phyloP scores from a whole-genome alignment of 2,113 vertebrate species.

The Percopsis transmontana region DNA sequence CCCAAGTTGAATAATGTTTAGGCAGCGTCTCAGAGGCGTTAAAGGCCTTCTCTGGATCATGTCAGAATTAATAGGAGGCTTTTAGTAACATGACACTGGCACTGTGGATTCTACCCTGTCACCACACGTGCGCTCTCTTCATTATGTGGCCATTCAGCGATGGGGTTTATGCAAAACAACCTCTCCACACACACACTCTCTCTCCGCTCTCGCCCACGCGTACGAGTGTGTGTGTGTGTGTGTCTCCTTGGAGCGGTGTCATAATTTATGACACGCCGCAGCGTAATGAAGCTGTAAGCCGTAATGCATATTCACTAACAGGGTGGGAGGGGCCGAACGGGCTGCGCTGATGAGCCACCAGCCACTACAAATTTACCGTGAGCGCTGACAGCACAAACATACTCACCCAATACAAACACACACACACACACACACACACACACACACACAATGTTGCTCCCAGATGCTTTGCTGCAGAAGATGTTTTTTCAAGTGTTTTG shows the following conservation, averaged over 20 bases:
- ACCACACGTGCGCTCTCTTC: slow-evolving; percentile 57
- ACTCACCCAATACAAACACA: slow-evolving; percentile 2
- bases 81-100: slow-evolving; percentile 50
- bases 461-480: slow-evolving; percentile 13
- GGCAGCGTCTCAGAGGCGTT: slow-evolving; percentile 14
- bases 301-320: slow-evolving; percentile 77
- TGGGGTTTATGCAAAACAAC: slow-evolving; percentile 68
- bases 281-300: slow-evolving; percentile 79
- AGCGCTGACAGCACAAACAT: slow-evolving; percentile 29
- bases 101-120: slow-evolving; percentile 63
- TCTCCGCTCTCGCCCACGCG: background rate
- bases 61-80: slow-evolving; percentile 46
- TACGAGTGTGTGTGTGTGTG: slow-evolving; percentile 27
- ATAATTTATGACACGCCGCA: slow-evolving; percentile 71
- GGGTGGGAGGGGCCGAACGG: slow-evolving; percentile 55
- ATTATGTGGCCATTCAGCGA: slow-evolving; percentile 62
- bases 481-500: slow-evolving; percentile 3
- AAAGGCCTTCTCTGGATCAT: slow-evolving; percentile 38
- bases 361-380: slow-evolving; percentile 66
- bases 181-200: slow-evolving; percentile 29
- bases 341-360: slow-evolving; percentile 50
- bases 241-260: slow-evolving; percentile 39
- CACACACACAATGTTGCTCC: background rate
- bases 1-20: slow-evolving; percentile 43
- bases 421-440: background rate